Percentiles rank a stretch among this genome's conserved stretches.
Conservation (phyloP, 1,140 invertebrate genomes). For the Asbolus verrucosus region DNA sequence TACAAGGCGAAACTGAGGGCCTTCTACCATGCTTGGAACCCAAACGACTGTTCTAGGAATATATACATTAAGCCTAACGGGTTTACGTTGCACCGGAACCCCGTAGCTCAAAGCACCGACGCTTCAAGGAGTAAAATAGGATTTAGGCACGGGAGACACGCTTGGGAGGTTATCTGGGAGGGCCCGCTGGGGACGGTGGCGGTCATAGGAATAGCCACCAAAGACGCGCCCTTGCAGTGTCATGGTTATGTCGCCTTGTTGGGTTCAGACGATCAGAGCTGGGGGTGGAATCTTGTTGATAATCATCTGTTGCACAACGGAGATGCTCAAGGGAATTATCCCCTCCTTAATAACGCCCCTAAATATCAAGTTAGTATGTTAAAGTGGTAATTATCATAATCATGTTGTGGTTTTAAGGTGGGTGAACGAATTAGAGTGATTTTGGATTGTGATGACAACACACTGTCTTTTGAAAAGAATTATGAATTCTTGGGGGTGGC, state of each 20-base stretch:
- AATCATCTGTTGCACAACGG: conserved; percentile 98
- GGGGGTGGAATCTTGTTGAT: conserved; percentile 99
- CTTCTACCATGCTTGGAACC: conserved; percentile 97
- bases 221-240: conserved; percentile 90
- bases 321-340: conserved; percentile 95
- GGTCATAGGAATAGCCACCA: conserved; percentile 95
- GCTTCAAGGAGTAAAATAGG: conserved; percentile 95
- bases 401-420: too few species aligned
- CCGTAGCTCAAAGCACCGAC: conserved; percentile 98
- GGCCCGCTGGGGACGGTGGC: conserved; percentile 96
- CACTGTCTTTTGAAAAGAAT: conserved; percentile 97
- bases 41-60: conserved; percentile 96
- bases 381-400: conserved; percentile 57
- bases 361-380: conserved; percentile 99
- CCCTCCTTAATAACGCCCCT: conserved; percentile 94
- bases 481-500: conserved; percentile 98
- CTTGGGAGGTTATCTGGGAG: conserved; percentile 99
- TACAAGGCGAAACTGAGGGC: conserved; percentile 96
- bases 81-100: conserved; percentile 96
- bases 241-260: conserved; percentile 95
- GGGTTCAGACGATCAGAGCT: conserved; percentile 96
- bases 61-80: conserved; percentile 97
- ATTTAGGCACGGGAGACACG: conserved; percentile 92
- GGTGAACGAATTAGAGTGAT: conserved; percentile 97
- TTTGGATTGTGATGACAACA: conserved; percentile 97